Evolutionary conservation across 1,140 invertebrate genomes (phyloP), one percentile per base, ranked within the genome.

Genomic region (Drosophila ercepeae): DNA sequence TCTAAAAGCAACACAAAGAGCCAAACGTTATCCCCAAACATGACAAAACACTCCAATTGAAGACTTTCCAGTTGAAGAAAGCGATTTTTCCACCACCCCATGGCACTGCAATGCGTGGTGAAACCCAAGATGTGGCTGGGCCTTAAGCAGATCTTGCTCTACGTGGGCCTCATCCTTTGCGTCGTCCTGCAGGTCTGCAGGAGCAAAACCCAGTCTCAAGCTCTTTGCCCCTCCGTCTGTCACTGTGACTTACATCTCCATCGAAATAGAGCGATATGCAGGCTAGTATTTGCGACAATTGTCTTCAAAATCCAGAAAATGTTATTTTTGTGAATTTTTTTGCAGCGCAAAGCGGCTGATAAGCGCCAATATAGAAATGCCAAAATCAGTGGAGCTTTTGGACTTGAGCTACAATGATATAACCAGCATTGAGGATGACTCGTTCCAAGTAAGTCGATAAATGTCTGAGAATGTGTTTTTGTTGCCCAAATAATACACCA

Each of bases 351-450:
- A 84, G 60, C 71, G 83, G 5, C 64, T 91, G 57, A 89, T 91
- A 67, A 90, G 78, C 63, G 63, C 90, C 42, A 81, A 79, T 71
- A 75, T 90, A 41, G 88, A 84, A 39, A 70, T 91, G 48, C 72
- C 90, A 1, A 69, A 75, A 41, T 69, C 65, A 2, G 90, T 91
- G n/a, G 74, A 91, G 60, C 60, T 91, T 1, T 71, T 91, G 29
- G 84, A 91, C 58, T 73, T 91, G 39, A 89, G 78, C 54, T 75
- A 89, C 55, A 91, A 91, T 79, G 89, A 91, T 67, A 90, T 91
- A 67, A 91, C 89, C 48, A 75, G 29, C 29, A 72, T 91, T 45
- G 90, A 91, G 7, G 81, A 72, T 58, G 69, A 79, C 42, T 77
- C 70, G 49, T 91, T 91, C 23, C 61, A 88, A 76, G 90, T 90